Conservation (phyloP, 2,797 vertebrate genomes). For the Paratrypauchen microcephalus region DNA sequence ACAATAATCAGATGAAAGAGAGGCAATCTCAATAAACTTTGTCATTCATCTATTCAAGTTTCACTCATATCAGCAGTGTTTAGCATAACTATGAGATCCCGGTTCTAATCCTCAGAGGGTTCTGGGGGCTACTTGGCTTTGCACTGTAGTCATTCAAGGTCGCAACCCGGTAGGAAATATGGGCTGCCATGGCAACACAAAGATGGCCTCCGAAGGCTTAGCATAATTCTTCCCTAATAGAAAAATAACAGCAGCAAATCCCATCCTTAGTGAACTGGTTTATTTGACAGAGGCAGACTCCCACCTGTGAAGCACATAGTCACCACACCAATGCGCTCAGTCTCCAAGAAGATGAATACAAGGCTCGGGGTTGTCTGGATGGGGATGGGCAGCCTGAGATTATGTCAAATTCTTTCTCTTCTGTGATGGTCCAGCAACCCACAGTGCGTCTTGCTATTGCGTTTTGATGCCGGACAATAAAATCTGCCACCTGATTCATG, state of each 20-base stretch:
- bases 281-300: conserved; percentile 85
- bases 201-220: conserved; percentile 97
- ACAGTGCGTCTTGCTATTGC: conserved; percentile 69
- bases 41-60: conserved; percentile 77
- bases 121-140: conserved; percentile 89
- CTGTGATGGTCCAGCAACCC: conserved; percentile 71
- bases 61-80: conserved; percentile 84
- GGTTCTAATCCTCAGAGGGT: conserved; percentile 95
- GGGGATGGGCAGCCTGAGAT: conserved; percentile 75
- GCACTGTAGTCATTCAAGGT: conserved; percentile 98
- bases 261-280: conserved; percentile 93
- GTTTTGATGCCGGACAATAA: conserved; percentile 71
- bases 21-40: conserved; percentile 79
- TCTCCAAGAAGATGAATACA: conserved; percentile 75
- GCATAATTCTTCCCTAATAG: conserved; percentile 96
- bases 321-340: conserved; percentile 78
- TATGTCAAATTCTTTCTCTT: conserved; percentile 74
- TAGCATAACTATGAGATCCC: conserved; percentile 93
- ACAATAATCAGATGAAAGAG: conserved; percentile 74
- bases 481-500: conserved; percentile 72
- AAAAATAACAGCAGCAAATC: conserved; percentile 99
- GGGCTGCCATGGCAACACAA: conserved; percentile 97
- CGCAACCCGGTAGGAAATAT: conserved; percentile 98
- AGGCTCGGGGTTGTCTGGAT: conserved; percentile 68
- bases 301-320: conserved; percentile 92